Evolutionary conservation across 2,888 invertebrate genomes (phyloP), one percentile per base, ranked within the genome.

Genomic region (Alloscopus bannaensis): DNA sequence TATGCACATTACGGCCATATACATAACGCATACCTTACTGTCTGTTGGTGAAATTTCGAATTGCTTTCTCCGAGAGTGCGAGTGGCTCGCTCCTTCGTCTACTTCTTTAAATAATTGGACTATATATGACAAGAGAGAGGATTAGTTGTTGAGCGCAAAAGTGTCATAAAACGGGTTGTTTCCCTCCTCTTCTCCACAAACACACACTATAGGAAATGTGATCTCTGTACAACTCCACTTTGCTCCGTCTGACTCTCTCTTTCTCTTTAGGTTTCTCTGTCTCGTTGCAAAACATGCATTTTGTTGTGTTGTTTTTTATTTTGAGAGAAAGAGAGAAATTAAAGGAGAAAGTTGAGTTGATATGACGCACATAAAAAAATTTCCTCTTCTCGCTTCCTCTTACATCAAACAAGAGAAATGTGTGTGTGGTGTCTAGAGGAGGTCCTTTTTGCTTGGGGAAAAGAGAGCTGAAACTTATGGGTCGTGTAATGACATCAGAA

Each of bases 161-260:
- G 69, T 69, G 69, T 69, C 69, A 69, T 69, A 69, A 69, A 69
- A 59, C 42, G 47, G 47, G 18, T 28, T 31, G 50, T 47, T 65
- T 45, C 2, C 36, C 36, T 13, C 36, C 13, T 13, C 36, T 36
- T 8, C 6, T 13, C 36, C 36, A 36, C 36, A 36, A 8, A 13
- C 36, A 36, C 36, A 6, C 36, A 36, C 36, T 36, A 36, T 36
- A 36, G 13, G 36, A 8, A 8, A 13, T 36, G 36, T 36, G 13
- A 8, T 36, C n/a, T n/a, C n/a, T n/a, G n/a, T n/a, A n/a, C n/a
- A n/a, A n/a, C n/a, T n/a, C 36, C 8, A 8, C 13, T 36, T 13
- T 36, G 6, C 36, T 8, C 13, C 36, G 36, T 36, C 36, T 36
- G 13, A 36, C 13, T 36, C 6, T 13, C 6, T 36, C 36, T 36